Evolutionary conservation across 2,797 vertebrate species (phyloP).

Genomic region (Cryptoblepharus egeriae): DNA sequence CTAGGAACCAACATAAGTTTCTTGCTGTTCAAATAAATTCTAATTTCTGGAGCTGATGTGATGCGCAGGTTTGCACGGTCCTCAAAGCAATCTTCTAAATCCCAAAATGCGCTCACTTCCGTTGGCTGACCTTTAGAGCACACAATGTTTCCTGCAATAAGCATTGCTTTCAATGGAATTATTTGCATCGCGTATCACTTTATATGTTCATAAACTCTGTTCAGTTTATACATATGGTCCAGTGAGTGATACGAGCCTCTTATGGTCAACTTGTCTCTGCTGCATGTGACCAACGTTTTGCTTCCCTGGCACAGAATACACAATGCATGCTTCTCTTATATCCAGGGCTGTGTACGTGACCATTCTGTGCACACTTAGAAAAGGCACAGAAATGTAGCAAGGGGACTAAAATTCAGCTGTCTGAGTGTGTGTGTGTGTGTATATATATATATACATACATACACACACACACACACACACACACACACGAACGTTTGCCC

Average conservation of each 20-base stretch:
- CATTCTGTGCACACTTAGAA: neutral
- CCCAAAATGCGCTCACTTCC: neutral
- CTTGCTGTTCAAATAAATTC: too few species aligned
- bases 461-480: too few species aligned
- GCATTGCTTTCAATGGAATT: neutral
- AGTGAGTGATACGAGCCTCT: slow-evolving; percentile 42
- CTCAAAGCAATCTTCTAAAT: neutral
- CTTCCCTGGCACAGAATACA: slow-evolving; percentile 50
- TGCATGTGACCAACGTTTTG: slow-evolving; percentile 35
- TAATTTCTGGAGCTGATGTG: neutral
- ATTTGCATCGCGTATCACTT: neutral
- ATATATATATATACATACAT: too few species aligned
- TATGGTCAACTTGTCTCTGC: neutral
- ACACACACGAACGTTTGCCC: too few species aligned
- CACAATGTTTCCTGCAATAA: neutral
- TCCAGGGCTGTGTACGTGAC: slow-evolving; percentile 3
- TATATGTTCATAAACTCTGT: slow-evolving; percentile 44
- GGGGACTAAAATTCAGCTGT: too few species aligned
- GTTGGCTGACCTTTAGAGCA: neutral
- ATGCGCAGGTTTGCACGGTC: neutral
- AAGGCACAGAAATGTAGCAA: neutral
- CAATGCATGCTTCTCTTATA: slow-evolving; percentile 57
- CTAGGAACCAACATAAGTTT: too few species aligned
- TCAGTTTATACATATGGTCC: slow-evolving; percentile 48
- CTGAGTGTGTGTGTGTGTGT: neutral